Percentiles rank a stretch among this genome's conserved stretches.
Evolutionary conservation across 2,113 vertebrate species (phyloP).

Genomic region (Hippocampus comes): DNA sequence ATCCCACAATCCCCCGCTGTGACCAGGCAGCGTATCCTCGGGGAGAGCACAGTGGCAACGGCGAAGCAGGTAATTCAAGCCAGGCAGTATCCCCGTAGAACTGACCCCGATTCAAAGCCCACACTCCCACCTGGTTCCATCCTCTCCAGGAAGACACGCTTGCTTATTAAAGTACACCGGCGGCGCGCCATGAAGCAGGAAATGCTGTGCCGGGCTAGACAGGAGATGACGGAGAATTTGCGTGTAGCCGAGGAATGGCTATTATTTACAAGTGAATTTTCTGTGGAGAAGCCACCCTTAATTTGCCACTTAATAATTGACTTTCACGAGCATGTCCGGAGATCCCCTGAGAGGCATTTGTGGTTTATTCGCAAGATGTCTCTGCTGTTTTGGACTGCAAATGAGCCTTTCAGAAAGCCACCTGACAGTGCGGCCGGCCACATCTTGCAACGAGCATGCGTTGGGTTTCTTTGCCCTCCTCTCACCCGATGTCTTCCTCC

Average conservation of each 20-base stretch:
- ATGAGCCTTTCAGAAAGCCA: slow-evolving; percentile 81
- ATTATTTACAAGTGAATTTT: slow-evolving; percentile 73
- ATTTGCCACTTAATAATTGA: slow-evolving; percentile 96
- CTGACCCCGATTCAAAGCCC: slow-evolving; percentile 42
- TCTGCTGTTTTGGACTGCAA: slow-evolving; percentile 77
- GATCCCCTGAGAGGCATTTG: slow-evolving; percentile 78
- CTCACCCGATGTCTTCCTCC: slow-evolving; percentile 46
- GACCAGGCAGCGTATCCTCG: slow-evolving; percentile 49
- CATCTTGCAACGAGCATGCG: slow-evolving; percentile 68
- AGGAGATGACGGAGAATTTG: slow-evolving; percentile 45
- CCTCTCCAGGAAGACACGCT: slow-evolving; percentile 19
- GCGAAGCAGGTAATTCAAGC: slow-evolving; percentile 62
- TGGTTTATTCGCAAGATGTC: slow-evolving; percentile 78
- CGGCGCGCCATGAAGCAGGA: slow-evolving; percentile 36
- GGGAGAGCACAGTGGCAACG: slow-evolving; percentile 45
- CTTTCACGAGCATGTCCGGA: slow-evolving; percentile 77
- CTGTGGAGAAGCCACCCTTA: slow-evolving; percentile 74
- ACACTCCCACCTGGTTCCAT: slow-evolving; percentile 20
- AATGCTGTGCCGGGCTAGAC: slow-evolving; percentile 34
- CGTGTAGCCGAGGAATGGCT: slow-evolving; percentile 52
- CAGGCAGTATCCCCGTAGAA: slow-evolving; percentile 17
- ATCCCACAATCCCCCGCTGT: slow-evolving; percentile 53
- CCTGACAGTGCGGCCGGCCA: slow-evolving; percentile 76
- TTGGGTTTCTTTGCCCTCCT: slow-evolving; percentile 3
- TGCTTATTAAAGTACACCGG: slow-evolving; percentile 49